phyloP scores from a whole-genome alignment of 2,113 vertebrate genomes.

The Clarias macrocephalus region DNA sequence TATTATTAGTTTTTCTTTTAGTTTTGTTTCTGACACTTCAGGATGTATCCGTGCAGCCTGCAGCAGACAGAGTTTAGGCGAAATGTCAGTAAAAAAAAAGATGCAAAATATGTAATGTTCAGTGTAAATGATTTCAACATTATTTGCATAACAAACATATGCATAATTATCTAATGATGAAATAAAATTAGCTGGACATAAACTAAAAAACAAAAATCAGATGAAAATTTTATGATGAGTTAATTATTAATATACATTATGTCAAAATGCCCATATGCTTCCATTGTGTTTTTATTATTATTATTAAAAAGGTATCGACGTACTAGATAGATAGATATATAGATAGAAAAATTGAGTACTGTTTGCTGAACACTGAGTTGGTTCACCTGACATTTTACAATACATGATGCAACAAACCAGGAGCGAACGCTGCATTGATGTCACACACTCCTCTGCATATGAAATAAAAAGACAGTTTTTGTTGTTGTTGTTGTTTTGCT shows the following conservation, averaged over 20 bases:
- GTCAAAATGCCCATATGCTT: too few species aligned
- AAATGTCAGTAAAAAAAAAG: too few species aligned
- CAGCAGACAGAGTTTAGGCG: not conserved
- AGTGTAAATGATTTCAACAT: not conserved
- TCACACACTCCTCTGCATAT: not conserved
- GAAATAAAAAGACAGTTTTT: not conserved
- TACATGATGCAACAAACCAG: not conserved
- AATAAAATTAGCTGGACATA: not conserved
- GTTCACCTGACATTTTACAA: not conserved
- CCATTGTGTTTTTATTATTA: not conserved
- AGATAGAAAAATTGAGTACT: too few species aligned
- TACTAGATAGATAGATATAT: too few species aligned
- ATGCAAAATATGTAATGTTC: not conserved
- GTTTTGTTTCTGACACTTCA: not conserved
- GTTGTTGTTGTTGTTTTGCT: not conserved
- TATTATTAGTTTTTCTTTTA: not conserved
- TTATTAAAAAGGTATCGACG: not conserved
- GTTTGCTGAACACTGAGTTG: too few species aligned
- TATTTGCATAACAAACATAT: not conserved
- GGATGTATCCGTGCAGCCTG: not conserved
- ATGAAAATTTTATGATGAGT: not conserved
- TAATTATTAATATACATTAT: too few species aligned
- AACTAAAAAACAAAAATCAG: not conserved
- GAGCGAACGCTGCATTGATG: not conserved
- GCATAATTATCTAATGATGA: not conserved